Conservation (phyloP, 2,888 invertebrate species). For the Danaus chrysippus region DNA sequence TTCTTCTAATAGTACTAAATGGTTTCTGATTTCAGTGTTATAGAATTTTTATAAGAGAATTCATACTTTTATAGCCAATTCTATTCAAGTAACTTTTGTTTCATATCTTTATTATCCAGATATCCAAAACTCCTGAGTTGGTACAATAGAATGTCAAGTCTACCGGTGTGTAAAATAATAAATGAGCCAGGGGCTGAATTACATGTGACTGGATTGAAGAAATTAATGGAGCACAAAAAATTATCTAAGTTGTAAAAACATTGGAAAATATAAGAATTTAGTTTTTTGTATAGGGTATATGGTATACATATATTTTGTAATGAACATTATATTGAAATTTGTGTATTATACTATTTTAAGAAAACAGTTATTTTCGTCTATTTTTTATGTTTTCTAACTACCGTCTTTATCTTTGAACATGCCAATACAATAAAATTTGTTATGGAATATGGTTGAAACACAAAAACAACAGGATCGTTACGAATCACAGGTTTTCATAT, state of each 20-base stretch:
- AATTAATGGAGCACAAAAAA: slow-evolving; percentile 47
- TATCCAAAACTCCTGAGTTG: slow-evolving; percentile 59
- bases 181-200: slow-evolving; percentile 50
- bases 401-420: neutral
- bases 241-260: slow-evolving; percentile 27
- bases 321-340: too few species aligned
- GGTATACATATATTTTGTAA: too few species aligned
- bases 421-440: neutral
- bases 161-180: slow-evolving; percentile 51
- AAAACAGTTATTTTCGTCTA: neutral
- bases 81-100: too few species aligned
- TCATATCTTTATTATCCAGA: slow-evolving; percentile 36
- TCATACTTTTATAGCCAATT: neutral
- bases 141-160: slow-evolving; percentile 53
- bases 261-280: neutral
- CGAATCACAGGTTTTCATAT: slow-evolving; percentile 76
- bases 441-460: slow-evolving; percentile 17
- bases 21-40: too few species aligned
- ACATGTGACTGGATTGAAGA: slow-evolving; percentile 48
- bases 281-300: too few species aligned
- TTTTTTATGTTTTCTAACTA: neutral
- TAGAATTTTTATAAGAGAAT: neutral
- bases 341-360: neutral
- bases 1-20: too few species aligned
- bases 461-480: slow-evolving; percentile 49